Base-by-base conservation (phyloP, 2,797 vertebrate genomes). In the Cygnus olor region DNA sequence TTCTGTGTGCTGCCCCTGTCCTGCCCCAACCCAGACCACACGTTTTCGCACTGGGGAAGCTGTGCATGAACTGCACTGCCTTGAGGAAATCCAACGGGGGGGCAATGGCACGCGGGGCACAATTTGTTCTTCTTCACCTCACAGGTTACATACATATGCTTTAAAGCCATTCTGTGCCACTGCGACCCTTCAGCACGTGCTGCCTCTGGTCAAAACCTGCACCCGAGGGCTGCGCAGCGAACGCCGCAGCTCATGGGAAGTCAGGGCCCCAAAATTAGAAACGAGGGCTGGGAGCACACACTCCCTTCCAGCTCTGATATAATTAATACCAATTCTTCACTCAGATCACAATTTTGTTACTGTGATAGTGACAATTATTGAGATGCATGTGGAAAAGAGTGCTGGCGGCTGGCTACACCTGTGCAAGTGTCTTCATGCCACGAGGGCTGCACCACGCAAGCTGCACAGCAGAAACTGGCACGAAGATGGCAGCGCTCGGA, bases 401-500 rank as follows among this genome's bases (percentile, higher is more conserved):
- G 10, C n/a, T 9, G 44, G 7, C 49, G 76, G 53, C 65, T 77
- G 13, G 51, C 56, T 93, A 40, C 66, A 68, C 4, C 73, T 17
- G 18, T 32, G 45, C 60, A 18, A 78, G 63, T 38, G 17, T 56
- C 14, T 70, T 68, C n/a, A 60, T 19, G 18, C 3, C 32, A 22
- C 25, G 0, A 47, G 45, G 71, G 65, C 72, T 85, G 81, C 61
- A 76, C 54, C 45, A 32, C 1, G 0, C 45, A 17, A 74, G 71
- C 56, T 22, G 2, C 47, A 49, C 1, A 54, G 83, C 56, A 81
- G 70, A 32, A 49, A 51, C 40, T 69, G 74, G 88, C 73, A 28
- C 0, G 0, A 70, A 36, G n/a, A 19, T 0, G 3, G 53, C 0
- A 16, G 74, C 14, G 3, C 78, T 70, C 2, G 68, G 68, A 65